These are phyloP conservation scores for Delia radicum DNA, from an alignment of 1,140 invertebrate genomes.

Conservation along the genomic window DNA sequence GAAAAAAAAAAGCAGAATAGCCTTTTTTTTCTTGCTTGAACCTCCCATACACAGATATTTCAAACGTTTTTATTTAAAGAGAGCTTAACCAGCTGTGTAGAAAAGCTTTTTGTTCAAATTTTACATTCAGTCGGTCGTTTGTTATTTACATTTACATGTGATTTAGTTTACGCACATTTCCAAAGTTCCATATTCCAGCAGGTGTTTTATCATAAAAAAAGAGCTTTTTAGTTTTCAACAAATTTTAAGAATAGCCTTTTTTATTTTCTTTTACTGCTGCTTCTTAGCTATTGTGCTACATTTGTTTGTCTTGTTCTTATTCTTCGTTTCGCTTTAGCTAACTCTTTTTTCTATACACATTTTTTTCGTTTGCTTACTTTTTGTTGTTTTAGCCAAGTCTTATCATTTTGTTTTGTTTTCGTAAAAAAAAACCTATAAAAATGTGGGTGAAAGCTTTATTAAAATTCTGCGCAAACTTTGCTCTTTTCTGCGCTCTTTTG, in stretches of 20 bases:
- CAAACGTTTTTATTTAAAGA: not conserved
- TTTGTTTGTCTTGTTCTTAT: no score
- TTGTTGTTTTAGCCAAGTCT: not conserved
- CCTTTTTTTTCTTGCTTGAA: not conserved
- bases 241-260: no score
- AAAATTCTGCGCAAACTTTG: not conserved
- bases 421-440: not conserved
- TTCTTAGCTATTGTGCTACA: no score
- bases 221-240: no score
- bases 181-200: constrained; percentile 25
- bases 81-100: not conserved
- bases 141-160: constrained; percentile 1
- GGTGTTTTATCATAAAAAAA: constrained; percentile 7
- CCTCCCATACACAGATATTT: not conserved
- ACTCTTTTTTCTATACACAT: no score
- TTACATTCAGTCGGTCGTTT: not conserved
- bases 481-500: not conserved
- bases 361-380: no score
- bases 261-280: no score
- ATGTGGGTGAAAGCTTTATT: constrained; percentile 26
- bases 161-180: constrained; percentile 18
- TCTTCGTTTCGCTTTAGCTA: no score
- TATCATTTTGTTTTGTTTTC: not conserved
- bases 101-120: constrained; percentile 1
- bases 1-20: not conserved